Conservation (phyloP, 64 coral and sea anemone genomes). For the Astreopora myriophthalma region DNA sequence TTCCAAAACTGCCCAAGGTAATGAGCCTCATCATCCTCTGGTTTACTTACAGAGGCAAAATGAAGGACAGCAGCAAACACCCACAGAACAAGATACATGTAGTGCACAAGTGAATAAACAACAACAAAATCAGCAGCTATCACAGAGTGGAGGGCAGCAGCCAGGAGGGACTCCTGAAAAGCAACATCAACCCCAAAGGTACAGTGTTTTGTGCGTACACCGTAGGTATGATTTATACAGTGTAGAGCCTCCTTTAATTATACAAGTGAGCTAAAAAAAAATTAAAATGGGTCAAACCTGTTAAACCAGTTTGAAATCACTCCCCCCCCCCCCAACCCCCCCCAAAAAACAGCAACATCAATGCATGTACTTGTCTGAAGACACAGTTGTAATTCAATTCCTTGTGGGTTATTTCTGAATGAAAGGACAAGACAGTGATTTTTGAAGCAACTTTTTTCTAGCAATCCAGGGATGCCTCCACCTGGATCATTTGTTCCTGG, state of each 20-base stretch:
- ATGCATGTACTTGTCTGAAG: too few relatives aligned
- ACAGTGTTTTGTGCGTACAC: neutral
- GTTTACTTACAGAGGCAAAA: neutral
- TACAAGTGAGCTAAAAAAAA: too few relatives aligned
- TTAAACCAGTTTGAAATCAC: too few relatives aligned
- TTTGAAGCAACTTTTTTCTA: neutral
- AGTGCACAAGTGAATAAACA: neutral
- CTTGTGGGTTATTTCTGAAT: too few relatives aligned
- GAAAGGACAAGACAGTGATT: neutral
- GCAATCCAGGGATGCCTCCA: slow-evolving; percentile 26
- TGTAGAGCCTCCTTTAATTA: too few relatives aligned
- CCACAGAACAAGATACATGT: neutral
- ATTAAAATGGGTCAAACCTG: too few relatives aligned
- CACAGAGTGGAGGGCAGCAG: slow-evolving; percentile 20
- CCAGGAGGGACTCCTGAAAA: neutral
- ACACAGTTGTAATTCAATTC: too few relatives aligned
- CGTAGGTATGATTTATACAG: too few relatives aligned
- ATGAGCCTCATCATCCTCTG: neutral
- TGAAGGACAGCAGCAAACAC: slow-evolving; percentile 50
- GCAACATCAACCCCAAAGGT: slow-evolving; percentile 22
- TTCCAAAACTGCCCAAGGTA: neutral
- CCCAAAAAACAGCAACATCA: too few relatives aligned
- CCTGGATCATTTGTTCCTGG: neutral
- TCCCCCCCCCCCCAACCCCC: too few relatives aligned
- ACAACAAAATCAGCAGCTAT: slow-evolving; percentile 12